Evolutionary conservation across 2,113 vertebrate genomes (phyloP), one percentile per base, ranked within the genome.

Genomic region (Protomyctophum bolini): DNA sequence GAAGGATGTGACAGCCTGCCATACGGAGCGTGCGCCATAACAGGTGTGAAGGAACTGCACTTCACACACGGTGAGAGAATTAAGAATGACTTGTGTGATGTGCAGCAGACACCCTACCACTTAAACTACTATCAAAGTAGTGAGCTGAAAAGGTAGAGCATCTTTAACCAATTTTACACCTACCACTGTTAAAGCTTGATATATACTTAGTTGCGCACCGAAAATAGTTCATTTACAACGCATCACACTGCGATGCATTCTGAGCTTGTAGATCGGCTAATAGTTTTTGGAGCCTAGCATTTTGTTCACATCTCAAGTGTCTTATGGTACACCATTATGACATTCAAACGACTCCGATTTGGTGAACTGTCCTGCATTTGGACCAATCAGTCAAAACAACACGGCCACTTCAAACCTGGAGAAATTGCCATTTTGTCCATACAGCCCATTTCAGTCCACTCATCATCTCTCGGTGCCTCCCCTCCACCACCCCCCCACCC

Each of bases 301-400:
- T n/a, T n/a, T n/a, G n/a, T n/a, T n/a, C n/a, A n/a, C n/a, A n/a
- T n/a, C n/a, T 21, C 21, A 21, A 21, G 21, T 21, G 21, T 21
- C 33, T 6, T 41, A 6, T 41, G 1, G 0, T 41, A 41, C 33
- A 41, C 33, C 33, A 41, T 21, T 41, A 41, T 2, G 21, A 70
- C 80, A 76, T 70, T 85, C 33, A 80, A 75, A 83, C 58, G 69
- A 72, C 58, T 10, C 55, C 2, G 72, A 63, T 77, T 76, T 69
- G 60, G 70, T 82, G 83, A 84, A 72, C 72, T 65, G 76, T 83
- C 73, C 72, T 67, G 63, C 72, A 75, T 68, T 76, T 72, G 65
- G 79, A 68, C 73, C 86, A 83, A 77, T 89, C 77, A 77, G 64
- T 84, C 84, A 68, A 83, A 88, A 88, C 83, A 84, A 66, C 78